Base-by-base conservation (phyloP, 2,888 invertebrate species). In the Leucophora obtusa region DNA sequence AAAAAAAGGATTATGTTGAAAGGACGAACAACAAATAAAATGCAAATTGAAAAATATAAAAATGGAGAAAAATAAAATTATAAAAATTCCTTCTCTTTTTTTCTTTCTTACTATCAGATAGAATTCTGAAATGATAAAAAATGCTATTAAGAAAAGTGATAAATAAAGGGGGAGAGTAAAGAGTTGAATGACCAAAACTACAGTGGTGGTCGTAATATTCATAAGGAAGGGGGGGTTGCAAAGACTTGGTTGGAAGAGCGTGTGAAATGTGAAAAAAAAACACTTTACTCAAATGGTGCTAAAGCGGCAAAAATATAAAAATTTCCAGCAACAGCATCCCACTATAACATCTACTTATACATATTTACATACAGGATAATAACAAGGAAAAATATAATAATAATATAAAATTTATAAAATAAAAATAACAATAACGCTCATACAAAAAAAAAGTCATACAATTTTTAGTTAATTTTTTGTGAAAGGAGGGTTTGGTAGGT, bases 51-150 rank as follows among this genome's bases (percentile, higher is more conserved):
- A 68, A 75, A 47, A 54, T 35, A 69, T 6, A 69, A 35, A 28
- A 15, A 24, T 50, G 38, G 62, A 24, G 47, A 35, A 74, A 69
- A 38, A 35, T 47, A 21, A 73, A 66, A 66, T 21, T 24, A 65
- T 51, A 65, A 54, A 73, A 73, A 65, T 35, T 53, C 10, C 53
- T 18, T 71, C 51, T 71, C 51, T 71, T 63, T 35, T 21, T 47
- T 33, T 33, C 24, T 14, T 14, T 17, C 47, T 69, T 68, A 15
- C 21, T 65, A 56, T 17, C 38, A 51, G 60, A 74, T 74, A 70
- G 54, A 74, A 74, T 60, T 79, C 65, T 79, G 59, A 38, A 74
- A 70, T 79, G 65, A 74, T 70, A 74, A 66, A 35, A 71, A 79
- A 65, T 54, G 66, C 28, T 38, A 66, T 66, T 53, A 66, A 66